Evolutionary conservation across 1,140 invertebrate genomes (phyloP).

Genomic region (Sycophila sp.): DNA sequence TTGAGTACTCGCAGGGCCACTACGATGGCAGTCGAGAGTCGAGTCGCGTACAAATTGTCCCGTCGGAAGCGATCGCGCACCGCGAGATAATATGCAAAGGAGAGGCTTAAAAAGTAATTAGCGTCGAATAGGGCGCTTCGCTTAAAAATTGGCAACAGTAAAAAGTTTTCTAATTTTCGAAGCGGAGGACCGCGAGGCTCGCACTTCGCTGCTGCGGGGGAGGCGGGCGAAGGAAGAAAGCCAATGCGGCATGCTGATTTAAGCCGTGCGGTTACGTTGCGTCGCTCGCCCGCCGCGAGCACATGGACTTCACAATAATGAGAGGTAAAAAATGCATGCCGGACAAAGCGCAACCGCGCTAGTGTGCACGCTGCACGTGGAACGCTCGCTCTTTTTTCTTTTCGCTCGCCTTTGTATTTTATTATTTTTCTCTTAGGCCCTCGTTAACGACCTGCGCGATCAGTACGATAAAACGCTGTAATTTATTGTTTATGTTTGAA

Average conservation of each 20-base stretch:
- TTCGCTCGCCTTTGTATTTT: too few relatives aligned
- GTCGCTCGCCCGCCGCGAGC: too few relatives aligned
- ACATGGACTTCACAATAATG: too few relatives aligned
- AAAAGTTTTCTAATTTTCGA: slow-evolving; percentile 67
- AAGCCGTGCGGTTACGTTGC: slow-evolving; percentile 20
- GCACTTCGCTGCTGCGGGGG: neutral
- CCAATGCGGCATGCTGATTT: slow-evolving; percentile 42
- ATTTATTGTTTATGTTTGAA: too few relatives aligned
- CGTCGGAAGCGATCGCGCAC: neutral
- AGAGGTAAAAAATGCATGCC: too few relatives aligned
- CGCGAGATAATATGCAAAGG: slow-evolving; percentile 62
- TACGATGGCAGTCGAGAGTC: slow-evolving; percentile 32
- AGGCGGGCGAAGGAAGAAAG: neutral
- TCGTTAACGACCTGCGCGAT: too few relatives aligned
- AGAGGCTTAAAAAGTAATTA: slow-evolving; percentile 68
- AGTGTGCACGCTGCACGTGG: too few relatives aligned
- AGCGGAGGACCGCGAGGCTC: slow-evolving; percentile 26
- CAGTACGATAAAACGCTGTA: too few relatives aligned
- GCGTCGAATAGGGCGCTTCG: slow-evolving; percentile 58
- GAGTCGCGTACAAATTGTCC: slow-evolving; percentile 21
- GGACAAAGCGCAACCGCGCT: too few relatives aligned
- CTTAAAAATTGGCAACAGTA: slow-evolving; percentile 66
- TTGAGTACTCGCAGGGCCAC: slow-evolving; percentile 42
- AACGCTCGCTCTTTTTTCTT: too few relatives aligned
- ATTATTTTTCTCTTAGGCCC: too few relatives aligned